Evolutionary conservation across 2,113 vertebrate genomes (phyloP), one percentile per base, ranked within the genome.

Genomic region (Cisticola juncidis): DNA sequence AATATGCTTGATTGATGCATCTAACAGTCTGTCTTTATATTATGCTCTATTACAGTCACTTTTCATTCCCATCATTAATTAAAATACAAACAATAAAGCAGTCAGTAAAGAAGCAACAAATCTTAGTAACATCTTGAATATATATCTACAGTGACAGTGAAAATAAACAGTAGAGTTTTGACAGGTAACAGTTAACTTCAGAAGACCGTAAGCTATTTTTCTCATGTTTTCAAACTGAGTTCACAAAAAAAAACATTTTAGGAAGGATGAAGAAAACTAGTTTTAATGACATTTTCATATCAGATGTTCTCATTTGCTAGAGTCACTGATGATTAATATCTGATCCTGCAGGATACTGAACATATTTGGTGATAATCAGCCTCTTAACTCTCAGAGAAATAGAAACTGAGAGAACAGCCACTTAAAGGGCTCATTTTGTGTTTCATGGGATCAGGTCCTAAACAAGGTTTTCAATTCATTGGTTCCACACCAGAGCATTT

Each of bases 381-480:
- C 31, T 60, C 51, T 60, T 64, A 57, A 71, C 54, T 81, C n/a
- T 73, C n/a, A 72, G 24, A 66, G 19, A 80, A 86, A 58, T 28
- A 33, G 5, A 81, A 48, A 90, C 20, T 69, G 24, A 80, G 23
- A 72, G 26, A 76, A 65, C 21, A 81, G 22, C 31, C n/a, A 68
- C 35, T 86, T 82, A 70, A 11, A 86, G 29, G 13, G 26, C 24
- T 85, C 25, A 80, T 80, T 91, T 65, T 61, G 17, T 58, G 25
- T 87, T 96, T 94, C 53, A 80, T 47, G 54, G 66, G 26, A 87
- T 94, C 80, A 92, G 69, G 38, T 84, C 81, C 60, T 79, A 84
- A 97, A 86, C 62, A 60, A 96, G 53, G 24, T 95, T 96, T 94
- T 84, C 87, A 94, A 53, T 96, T 94, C 50, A 88, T 86, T 96